Evolutionary conservation across 2,797 vertebrate genomes (phyloP).

Genomic region (Emys orbicularis): DNA sequence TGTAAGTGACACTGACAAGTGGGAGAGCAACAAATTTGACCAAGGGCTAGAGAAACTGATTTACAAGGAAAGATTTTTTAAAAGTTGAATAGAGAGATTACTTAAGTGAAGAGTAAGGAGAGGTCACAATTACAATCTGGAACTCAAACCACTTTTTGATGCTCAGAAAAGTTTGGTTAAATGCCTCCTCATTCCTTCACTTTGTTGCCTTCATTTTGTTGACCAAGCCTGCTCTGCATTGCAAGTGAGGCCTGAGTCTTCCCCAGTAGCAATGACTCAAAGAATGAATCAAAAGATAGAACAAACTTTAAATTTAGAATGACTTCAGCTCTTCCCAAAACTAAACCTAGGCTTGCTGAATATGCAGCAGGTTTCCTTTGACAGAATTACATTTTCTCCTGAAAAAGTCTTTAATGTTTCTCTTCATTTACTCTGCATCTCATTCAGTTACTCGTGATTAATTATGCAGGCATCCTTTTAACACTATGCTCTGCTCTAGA

Average conservation of each 20-base stretch:
- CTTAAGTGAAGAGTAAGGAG: not conserved
- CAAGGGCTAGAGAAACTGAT: rapidly evolving
- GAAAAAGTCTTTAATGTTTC: not conserved
- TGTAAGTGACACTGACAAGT: not conserved
- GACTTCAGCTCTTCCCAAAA: not conserved
- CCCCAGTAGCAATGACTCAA: not conserved
- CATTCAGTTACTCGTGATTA: not conserved
- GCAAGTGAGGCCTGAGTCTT: not conserved
- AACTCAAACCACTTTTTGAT: not conserved
- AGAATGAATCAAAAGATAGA: not conserved
- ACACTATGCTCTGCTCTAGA: rapidly evolving
- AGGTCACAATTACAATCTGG: not conserved
- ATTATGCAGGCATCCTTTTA: not conserved
- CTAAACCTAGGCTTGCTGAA: rapidly evolving
- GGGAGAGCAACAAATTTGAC: not conserved
- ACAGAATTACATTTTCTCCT: not conserved
- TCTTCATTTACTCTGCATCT: not conserved
- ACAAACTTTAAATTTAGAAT: not conserved
- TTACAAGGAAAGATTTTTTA: not conserved
- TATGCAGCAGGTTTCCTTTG: not conserved
- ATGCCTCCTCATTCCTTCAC: rapidly evolving
- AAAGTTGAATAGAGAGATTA: not conserved
- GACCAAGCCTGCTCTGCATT: not conserved
- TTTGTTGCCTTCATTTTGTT: not conserved
- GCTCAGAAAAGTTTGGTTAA: not conserved